Percentiles rank a stretch among this genome's conserved stretches.
Conservation (phyloP, 1,140 invertebrate species). For the Elymnias hypermnestra region DNA sequence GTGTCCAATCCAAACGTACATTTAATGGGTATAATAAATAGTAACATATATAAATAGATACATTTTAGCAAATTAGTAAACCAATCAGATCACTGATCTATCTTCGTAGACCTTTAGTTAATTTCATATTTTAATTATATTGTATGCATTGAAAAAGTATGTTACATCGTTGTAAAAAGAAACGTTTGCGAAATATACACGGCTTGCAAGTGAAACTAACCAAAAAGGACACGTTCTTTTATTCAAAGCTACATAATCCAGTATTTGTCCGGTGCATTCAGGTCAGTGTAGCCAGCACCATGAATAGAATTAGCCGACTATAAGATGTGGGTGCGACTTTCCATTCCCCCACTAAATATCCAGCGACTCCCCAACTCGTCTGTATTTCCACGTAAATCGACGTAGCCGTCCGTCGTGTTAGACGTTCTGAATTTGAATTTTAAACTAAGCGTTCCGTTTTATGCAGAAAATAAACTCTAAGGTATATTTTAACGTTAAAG, state of each 20-base stretch:
- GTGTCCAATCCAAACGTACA: too few relatives aligned
- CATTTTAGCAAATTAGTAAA: too few relatives aligned
- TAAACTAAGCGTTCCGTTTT: constrained; percentile 47
- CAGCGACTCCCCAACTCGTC: constrained; percentile 24
- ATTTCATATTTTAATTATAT: too few relatives aligned
- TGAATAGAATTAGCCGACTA: constrained; percentile 29
- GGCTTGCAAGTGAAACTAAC: constrained; percentile 10
- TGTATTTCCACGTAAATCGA: constrained; percentile 33
- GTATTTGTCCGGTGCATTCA: constrained; percentile 28
- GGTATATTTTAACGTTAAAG: constrained; percentile 24
- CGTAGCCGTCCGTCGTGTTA: constrained; percentile 24
- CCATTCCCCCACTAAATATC: constrained; percentile 17
- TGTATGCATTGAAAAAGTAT: neutral
- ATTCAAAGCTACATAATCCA: constrained; percentile 15
- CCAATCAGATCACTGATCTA: too few relatives aligned
- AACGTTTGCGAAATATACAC: constrained; percentile 1
- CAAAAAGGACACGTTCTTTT: constrained; percentile 10
- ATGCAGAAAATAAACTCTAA: constrained; percentile 32
- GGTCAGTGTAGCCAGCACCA: constrained; percentile 11
- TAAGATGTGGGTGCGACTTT: constrained; percentile 9
- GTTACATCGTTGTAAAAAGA: neutral
- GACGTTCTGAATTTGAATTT: constrained; percentile 47
- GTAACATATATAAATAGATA: too few relatives aligned
- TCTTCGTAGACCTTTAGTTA: too few relatives aligned
- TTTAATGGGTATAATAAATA: too few relatives aligned